Conservation (phyloP, 2,113 vertebrate species). For the Herpetotheres cachinnans region DNA sequence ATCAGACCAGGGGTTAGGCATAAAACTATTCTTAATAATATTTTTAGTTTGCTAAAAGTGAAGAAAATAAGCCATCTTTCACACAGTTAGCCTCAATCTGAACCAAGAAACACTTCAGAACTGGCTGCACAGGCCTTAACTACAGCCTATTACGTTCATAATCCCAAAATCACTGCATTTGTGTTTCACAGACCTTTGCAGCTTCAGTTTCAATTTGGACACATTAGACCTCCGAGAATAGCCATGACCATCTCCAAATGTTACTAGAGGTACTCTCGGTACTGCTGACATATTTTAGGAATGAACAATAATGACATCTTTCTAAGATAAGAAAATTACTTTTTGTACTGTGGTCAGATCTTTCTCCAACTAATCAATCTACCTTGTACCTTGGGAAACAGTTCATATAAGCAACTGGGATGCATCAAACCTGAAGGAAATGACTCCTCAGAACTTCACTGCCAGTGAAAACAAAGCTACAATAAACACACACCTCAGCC, state of each 20-base stretch:
- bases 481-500: background rate
- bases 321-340: slow-evolving; percentile 30
- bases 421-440: slow-evolving; percentile 8
- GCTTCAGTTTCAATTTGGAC: background rate
- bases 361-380: slow-evolving; percentile 15
- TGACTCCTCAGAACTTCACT: background rate
- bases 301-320: slow-evolving; percentile 6
- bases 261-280: background rate
- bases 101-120: background rate
- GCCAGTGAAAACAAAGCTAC: background rate
- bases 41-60: background rate
- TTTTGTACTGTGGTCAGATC: background rate
- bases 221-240: background rate
- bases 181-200: background rate
- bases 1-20: background rate
- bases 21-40: background rate
- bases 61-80: background rate
- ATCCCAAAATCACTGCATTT: background rate
- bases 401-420: background rate
- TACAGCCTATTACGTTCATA: background rate
- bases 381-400: background rate
- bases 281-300: slow-evolving; percentile 10
- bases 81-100: background rate
- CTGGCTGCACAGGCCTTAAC: background rate
- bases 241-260: background rate